phyloP scores from a whole-genome alignment of 2,113 vertebrate genomes.

The Pelodiscus sinensis region DNA sequence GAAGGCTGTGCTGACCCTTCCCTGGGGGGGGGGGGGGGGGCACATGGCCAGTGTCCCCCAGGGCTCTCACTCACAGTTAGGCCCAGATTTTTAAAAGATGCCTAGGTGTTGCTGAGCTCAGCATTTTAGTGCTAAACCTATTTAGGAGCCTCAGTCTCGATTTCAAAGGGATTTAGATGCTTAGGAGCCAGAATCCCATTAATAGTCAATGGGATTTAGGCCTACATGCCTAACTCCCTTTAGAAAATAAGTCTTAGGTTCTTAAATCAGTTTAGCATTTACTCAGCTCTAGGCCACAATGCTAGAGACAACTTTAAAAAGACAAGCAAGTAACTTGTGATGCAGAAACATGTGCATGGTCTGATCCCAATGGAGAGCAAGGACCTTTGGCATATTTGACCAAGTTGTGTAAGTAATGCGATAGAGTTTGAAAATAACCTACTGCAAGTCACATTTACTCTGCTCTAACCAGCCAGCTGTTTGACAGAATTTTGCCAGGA shows the following conservation, averaged over 20 bases:
- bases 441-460: neutral
- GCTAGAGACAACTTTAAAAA: neutral
- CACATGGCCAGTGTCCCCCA: too few relatives aligned
- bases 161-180: neutral
- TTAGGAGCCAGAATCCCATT: neutral
- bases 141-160: neutral
- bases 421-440: neutral
- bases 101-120: neutral
- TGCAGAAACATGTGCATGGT: neutral
- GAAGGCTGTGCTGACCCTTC: too few relatives aligned
- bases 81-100: neutral
- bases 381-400: neutral
- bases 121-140: neutral
- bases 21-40: too few relatives aligned
- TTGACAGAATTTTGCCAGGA: neutral
- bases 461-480: neutral
- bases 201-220: neutral
- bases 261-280: too few relatives aligned
- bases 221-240: too few relatives aligned
- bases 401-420: neutral
- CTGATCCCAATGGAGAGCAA: neutral
- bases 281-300: neutral
- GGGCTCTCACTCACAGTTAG: neutral
- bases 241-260: too few relatives aligned
- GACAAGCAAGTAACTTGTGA: neutral